Evolutionary conservation across 1,140 invertebrate genomes (phyloP), one percentile per base, ranked within the genome.

Genomic region (Capitella teleta): DNA sequence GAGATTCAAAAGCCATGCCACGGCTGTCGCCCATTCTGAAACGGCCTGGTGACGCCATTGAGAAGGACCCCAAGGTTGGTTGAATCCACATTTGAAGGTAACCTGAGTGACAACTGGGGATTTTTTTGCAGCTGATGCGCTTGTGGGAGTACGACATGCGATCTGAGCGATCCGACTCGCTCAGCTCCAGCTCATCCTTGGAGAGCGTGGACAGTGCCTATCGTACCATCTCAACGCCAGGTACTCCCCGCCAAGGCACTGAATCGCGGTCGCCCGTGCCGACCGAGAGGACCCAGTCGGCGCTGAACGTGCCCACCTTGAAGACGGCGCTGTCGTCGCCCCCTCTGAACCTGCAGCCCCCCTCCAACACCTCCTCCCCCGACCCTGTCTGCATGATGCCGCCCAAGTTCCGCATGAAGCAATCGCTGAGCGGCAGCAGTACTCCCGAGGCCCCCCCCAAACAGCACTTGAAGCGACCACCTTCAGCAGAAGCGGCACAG

Each of bases 111-210:
- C n/a, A 32, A 32, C n/a, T 10, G 8, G 30, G 8, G 8, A 32
- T 32, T n/a, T 8, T 32, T 32, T n/a, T n/a, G n/a, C n/a, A n/a
- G n/a, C n/a, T n/a, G n/a, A n/a, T n/a, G n/a, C n/a, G n/a, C n/a
- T n/a, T n/a, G 57, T 38, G 62, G 61, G 26, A 64, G 63, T 45
- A 56, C 61, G 45, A 47, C 28, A 47, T 47, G 45, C 18, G 45
- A 14, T 47, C 45, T 5, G 18, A 16, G 2, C 45, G 45, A 16
- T 47, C 45, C 25, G 36, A 47, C 28, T 47, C 45, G 5, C 26
- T 47, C 28, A 47, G 45, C 19, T 47, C 45, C 4, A 47, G 19
- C 28, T 18, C 45, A 3, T 32, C 28, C 45, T 32, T 10, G 5
- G 45, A 47, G 16, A 32, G 28, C 16, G 18, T 21, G 4, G 45